Evolutionary conservation across 2,113 vertebrate genomes (phyloP), one percentile per base, ranked within the genome.

Genomic region (Sylvilagus bachmani): DNA sequence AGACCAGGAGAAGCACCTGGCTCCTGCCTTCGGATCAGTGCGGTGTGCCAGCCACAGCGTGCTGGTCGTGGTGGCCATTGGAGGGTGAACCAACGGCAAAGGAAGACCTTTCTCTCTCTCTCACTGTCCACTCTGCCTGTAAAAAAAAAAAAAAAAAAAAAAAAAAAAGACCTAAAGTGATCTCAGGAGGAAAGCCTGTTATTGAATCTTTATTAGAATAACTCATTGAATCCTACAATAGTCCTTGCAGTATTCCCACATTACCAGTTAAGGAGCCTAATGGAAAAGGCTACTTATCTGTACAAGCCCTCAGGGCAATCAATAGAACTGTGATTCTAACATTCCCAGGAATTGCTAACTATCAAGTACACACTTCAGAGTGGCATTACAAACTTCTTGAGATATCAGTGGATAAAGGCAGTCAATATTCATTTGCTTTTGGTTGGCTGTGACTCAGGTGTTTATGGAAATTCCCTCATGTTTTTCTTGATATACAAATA

Each of bases 211-310:
- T 86, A 58, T 81, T 66, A 81, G 51, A 77, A 58, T 19, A 38
- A 38, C 12, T 36, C 24, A 21, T 0, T 55, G 12, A 24, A 29
- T 29, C 74, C 4, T 22, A 74, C 10, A 69, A 70, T 7, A 22
- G 16, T 36, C 53, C 71, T 70, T n/a, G 38, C 33, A 36, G 44
- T 31, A 25, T 13, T 90, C 53, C 38, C 51, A 25, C 12, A 64
- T 4, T 86, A 25, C 53, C 55, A 77, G 29, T 64, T 91, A 82
- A 82, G 33, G 13, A 64, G 19, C 49, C 74, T 92, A 71, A 80
- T 36, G 44, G n/a, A 88, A 95, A 82, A 93, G 22, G 38, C 36
- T 80, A 22, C 38, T 91, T 91, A 88, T 80, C 78, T 69, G 24
- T 44, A 74, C n/a, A 96, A 53, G 17, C 25, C 33, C 36, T 74